A percentile compares a stretch with the other conserved stretches of the same genome.
Evolutionary conservation across 30 jellyfish, hydroid and myxozoan genomes (phyloP).

Genomic region (Mastigias papua): DNA sequence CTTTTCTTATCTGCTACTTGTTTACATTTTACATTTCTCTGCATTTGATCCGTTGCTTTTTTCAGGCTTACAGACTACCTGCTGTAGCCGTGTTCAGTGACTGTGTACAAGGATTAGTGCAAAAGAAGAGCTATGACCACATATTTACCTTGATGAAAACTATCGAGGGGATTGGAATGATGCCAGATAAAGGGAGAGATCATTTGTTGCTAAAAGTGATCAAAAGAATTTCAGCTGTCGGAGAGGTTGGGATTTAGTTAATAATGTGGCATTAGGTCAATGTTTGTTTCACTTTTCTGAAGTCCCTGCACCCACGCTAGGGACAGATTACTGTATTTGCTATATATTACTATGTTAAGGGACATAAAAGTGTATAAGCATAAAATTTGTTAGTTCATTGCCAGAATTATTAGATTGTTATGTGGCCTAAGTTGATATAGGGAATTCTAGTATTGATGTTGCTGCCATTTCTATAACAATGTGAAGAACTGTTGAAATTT

Average conservation of each 20-base stretch:
- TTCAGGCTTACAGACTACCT: conserved; percentile 91
- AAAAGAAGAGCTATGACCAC: conserved; percentile 39
- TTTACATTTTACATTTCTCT: neutral
- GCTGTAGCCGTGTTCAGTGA: conserved; percentile 84
- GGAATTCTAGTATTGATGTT: too few species aligned
- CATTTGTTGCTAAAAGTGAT: conserved; percentile 81
- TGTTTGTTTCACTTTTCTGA: too few species aligned
- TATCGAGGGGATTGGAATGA: conserved; percentile 87
- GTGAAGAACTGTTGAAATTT: too few species aligned
- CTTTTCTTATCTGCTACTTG: neutral
- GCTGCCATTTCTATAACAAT: too few species aligned
- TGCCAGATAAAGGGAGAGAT: conserved; percentile 81
- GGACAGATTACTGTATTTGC: neutral
- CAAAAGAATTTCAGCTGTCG: conserved; percentile 55
- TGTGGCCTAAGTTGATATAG: too few species aligned
- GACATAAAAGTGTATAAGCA: too few species aligned
- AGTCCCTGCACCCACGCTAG: too few species aligned
- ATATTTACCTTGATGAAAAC: conserved; percentile 60
- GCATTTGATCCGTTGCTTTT: neutral
- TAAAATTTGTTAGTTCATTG: too few species aligned
- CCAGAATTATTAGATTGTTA: too few species aligned
- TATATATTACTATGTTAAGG: neutral
- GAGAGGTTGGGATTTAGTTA: conserved; percentile 75
- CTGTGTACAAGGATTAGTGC: conserved; percentile 71
- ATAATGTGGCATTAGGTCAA: too few species aligned